phyloP scores from a whole-genome alignment of 2,113 vertebrate genomes.

The Cryptotis parvus region DNA sequence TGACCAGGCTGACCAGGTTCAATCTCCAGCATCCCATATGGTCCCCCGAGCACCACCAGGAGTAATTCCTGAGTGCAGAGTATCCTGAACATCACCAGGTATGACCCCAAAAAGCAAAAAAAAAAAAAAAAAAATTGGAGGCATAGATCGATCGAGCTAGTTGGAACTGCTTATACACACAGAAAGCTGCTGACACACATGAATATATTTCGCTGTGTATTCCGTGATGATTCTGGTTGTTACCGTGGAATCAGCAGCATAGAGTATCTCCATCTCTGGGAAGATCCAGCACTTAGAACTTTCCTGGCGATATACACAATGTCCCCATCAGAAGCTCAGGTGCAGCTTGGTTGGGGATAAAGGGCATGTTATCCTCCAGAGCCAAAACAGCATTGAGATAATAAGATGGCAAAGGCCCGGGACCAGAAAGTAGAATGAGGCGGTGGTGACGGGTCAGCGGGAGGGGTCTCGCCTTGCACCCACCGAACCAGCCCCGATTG shows the following conservation, averaged over 20 bases:
- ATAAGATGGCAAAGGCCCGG: too few relatives aligned
- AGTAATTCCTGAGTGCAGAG: too few relatives aligned
- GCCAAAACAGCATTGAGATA: too few relatives aligned
- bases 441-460: too few relatives aligned
- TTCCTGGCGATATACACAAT: not conserved
- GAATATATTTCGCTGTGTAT: not conserved
- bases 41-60: too few relatives aligned
- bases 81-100: too few relatives aligned
- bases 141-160: not conserved
- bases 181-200: not conserved
- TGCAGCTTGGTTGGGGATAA: not conserved
- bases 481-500: too few relatives aligned
- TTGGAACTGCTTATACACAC: conserved; percentile 1
- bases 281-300: not conserved
- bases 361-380: not conserved
- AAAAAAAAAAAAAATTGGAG: not conserved
- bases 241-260: not conserved
- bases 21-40: too few relatives aligned
- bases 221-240: conserved; percentile 26
- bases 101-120: too few relatives aligned
- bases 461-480: too few relatives aligned
- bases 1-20: too few relatives aligned
- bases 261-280: not conserved
- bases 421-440: too few relatives aligned
- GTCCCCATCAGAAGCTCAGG: not conserved